Evolutionary conservation across 2,888 invertebrate species (phyloP).

Genomic region (Trichogramma evanescens): DNA sequence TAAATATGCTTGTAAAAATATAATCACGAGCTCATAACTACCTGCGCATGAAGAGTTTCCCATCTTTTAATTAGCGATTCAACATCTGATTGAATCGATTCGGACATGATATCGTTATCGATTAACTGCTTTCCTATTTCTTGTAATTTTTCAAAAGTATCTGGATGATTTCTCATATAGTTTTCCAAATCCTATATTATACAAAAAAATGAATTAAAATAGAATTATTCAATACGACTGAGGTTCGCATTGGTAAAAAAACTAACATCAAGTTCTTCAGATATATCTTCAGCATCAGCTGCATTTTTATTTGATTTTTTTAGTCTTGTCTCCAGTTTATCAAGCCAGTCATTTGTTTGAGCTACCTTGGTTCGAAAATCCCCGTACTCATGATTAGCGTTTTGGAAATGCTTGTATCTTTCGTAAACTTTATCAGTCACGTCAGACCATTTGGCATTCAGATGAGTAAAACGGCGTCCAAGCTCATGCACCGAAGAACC

Average conservation of each 20-base stretch:
- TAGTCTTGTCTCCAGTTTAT: constrained; percentile 71
- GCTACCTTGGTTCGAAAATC: constrained; percentile 73
- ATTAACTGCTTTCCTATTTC: constrained; percentile 68
- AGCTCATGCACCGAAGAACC: constrained; percentile 54
- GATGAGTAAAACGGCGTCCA: constrained; percentile 59
- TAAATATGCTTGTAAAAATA: not conserved
- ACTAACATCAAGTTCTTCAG: constrained; percentile 79
- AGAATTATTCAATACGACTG: no score
- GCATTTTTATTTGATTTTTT: constrained; percentile 61
- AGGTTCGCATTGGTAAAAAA: not conserved
- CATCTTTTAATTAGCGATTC: constrained; percentile 59
- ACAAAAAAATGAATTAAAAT: no score
- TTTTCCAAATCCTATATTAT: constrained; percentile 69
- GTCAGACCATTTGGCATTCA: constrained; percentile 67
- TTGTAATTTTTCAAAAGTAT: constrained; percentile 65
- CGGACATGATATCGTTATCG: constrained; percentile 68
- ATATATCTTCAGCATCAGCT: constrained; percentile 87
- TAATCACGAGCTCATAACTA: constrained; percentile 29
- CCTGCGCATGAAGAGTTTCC: constrained; percentile 65
- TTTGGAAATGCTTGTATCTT: constrained; percentile 59
- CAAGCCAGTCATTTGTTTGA: constrained; percentile 73
- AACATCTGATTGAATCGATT: constrained; percentile 61
- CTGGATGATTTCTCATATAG: constrained; percentile 68
- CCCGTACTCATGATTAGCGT: constrained; percentile 70
- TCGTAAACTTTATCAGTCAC: constrained; percentile 65